Evolutionary conservation across 2,888 invertebrate genomes (phyloP).

Genomic region (Eilema depressum): DNA sequence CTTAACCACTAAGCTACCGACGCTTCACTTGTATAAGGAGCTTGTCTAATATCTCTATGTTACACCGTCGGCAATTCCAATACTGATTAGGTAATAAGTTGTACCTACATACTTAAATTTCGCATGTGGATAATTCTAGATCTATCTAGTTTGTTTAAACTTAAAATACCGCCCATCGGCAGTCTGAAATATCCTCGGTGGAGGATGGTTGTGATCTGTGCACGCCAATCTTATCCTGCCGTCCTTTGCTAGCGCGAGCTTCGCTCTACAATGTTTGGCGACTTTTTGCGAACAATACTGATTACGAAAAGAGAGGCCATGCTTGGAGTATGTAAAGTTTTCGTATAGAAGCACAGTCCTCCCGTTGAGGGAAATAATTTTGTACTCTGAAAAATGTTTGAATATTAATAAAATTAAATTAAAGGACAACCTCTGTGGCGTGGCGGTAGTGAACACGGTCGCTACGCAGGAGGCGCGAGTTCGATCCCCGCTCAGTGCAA

Average conservation of each 20-base stretch:
- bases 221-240: conserved; percentile 31
- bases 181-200: conserved; percentile 32
- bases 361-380: conserved; percentile 14
- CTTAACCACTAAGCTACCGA: too few species aligned
- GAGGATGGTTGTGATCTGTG: conserved; percentile 50
- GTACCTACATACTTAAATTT: too few species aligned
- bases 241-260: conserved; percentile 5
- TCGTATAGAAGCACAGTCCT: conserved; percentile 35
- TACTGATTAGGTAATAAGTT: too few species aligned
- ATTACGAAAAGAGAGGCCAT: conserved; percentile 21
- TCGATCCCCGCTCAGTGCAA: too few species aligned
- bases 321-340: conserved; percentile 36
- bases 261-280: conserved; percentile 10
- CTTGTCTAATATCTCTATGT: too few species aligned
- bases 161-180: conserved; percentile 29
- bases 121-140: neutral
- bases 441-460: too few species aligned
- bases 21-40: too few species aligned
- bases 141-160: neutral
- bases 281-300: conserved; percentile 38
- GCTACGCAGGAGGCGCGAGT: too few species aligned
- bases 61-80: too few species aligned
- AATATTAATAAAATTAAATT: neutral
- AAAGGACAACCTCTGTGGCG: too few species aligned
- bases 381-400: neutral